A percentile compares a stretch with the other conserved stretches of the same genome.
phyloP scores from a whole-genome alignment of 2,888 invertebrate species.

The Horisme vitalbata region DNA sequence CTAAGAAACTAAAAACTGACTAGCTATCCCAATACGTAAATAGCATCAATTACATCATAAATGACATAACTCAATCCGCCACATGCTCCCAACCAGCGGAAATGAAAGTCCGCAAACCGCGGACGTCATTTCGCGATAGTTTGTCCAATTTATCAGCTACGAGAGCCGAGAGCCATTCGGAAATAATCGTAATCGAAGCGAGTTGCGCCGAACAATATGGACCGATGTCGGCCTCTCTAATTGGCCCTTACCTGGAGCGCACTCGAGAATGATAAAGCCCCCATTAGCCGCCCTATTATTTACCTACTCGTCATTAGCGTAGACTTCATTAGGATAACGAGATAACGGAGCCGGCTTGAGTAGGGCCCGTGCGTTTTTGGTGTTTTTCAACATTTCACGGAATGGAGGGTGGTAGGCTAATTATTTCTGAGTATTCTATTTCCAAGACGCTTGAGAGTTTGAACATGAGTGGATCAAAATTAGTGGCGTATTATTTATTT shows the following conservation, averaged over 20 bases:
- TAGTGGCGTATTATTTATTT: background rate
- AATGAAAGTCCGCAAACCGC: conserved; percentile 72
- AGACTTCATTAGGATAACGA: conserved; percentile 84
- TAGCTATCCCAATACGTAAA: background rate
- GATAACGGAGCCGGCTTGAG: conserved; percentile 77
- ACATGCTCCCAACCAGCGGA: conserved; percentile 64
- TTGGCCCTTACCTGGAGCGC: conserved; percentile 83
- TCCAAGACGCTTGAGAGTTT: conserved; percentile 25
- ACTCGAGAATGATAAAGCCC: conserved; percentile 83
- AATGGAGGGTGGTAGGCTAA: conserved; percentile 57
- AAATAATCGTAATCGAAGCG: conserved; percentile 81
- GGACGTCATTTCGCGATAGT: conserved; percentile 78
- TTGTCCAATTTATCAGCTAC: conserved; percentile 80
- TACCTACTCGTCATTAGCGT: conserved; percentile 83
- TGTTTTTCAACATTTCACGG: conserved; percentile 66
- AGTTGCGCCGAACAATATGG: conserved; percentile 80
- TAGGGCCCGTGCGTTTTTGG: conserved; percentile 66
- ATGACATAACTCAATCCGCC: conserved; percentile 38
- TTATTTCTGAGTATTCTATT: conserved; percentile 58
- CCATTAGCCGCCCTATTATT: conserved; percentile 83
- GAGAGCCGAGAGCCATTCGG: conserved; percentile 75
- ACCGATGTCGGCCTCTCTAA: conserved; percentile 80
- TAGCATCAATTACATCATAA: conserved; percentile 13
- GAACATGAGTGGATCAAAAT: conserved; percentile 6
- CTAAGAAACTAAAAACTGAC: background rate